Evolutionary conservation across 2,113 vertebrate genomes (phyloP).

Genomic region (Limanda limanda): DNA sequence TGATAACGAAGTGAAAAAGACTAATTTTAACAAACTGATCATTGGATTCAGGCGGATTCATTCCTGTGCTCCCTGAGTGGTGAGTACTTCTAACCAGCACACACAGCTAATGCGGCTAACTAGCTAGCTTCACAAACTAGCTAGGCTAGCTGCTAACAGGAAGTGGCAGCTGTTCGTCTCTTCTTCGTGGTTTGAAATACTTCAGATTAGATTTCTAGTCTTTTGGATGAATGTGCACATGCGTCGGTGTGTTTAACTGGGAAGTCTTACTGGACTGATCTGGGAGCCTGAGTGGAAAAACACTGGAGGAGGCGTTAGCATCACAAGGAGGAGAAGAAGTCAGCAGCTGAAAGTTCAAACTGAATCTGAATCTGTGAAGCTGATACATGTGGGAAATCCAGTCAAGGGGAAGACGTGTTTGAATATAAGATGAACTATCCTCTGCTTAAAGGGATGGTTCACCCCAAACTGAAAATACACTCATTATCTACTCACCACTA

Average conservation of each 20-base stretch:
- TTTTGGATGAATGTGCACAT: neutral
- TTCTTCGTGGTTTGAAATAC: neutral
- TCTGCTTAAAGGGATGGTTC: too few relatives aligned
- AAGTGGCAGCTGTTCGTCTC: neutral
- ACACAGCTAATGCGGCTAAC: constrained; percentile 16
- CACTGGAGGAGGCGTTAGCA: neutral
- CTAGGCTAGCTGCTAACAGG: neutral
- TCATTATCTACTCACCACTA: too few relatives aligned
- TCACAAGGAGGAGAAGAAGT: neutral
- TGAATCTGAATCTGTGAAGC: too few relatives aligned
- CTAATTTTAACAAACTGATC: constrained; percentile 31
- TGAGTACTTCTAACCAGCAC: constrained; percentile 35
- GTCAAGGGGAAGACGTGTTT: too few relatives aligned
- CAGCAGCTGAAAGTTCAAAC: neutral
- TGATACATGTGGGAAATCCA: neutral
- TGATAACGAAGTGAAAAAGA: neutral
- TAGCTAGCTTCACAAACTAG: constrained; percentile 9
- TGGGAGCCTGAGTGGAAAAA: neutral
- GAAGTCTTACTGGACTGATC: neutral
- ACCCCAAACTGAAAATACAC: too few relatives aligned
- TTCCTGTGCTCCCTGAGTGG: constrained; percentile 41
- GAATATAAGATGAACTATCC: too few relatives aligned
- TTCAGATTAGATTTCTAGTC: neutral
- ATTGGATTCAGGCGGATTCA: neutral
- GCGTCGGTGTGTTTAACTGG: too few relatives aligned